These are phyloP conservation scores for Echinometra lucunter DNA, from an alignment of 53 echinoderm and acorn worm species.

Conservation along the genomic window DNA sequence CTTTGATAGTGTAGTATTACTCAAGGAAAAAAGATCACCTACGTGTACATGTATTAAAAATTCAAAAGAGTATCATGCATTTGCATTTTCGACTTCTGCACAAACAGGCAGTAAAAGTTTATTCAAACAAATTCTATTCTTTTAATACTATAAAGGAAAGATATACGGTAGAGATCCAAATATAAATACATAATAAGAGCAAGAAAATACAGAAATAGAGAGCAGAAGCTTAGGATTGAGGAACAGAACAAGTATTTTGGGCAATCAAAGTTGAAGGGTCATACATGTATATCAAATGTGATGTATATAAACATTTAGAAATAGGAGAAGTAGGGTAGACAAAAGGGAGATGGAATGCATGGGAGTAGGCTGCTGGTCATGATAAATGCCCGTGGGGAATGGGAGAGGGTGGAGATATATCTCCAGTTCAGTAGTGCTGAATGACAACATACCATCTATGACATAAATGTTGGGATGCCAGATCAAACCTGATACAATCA, in stretches of 20 bases:
- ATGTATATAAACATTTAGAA: not conserved
- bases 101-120: too few species aligned
- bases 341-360: not conserved
- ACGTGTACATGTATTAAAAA: too few species aligned
- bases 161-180: too few species aligned
- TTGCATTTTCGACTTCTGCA: too few species aligned
- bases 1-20: too few species aligned
- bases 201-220: not conserved
- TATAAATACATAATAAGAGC: not conserved
- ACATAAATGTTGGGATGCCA: not conserved
- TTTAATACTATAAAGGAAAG: too few species aligned
- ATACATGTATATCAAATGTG: not conserved
- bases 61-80: too few species aligned
- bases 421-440: slow-evolving; percentile 38
- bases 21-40: too few species aligned
- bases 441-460: slow-evolving; percentile 11
- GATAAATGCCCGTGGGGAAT: slow-evolving; percentile 13
- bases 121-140: too few species aligned
- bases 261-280: not conserved
- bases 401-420: not conserved
- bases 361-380: not conserved
- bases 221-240: not conserved
- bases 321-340: not conserved
- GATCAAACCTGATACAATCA: slow-evolving; percentile 1
- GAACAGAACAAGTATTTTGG: slow-evolving; percentile 3